A percentile compares a stretch with the other conserved stretches of the same genome.
Evolutionary conservation across 2,888 invertebrate genomes (phyloP).

Genomic region (Tethea ocularis): DNA sequence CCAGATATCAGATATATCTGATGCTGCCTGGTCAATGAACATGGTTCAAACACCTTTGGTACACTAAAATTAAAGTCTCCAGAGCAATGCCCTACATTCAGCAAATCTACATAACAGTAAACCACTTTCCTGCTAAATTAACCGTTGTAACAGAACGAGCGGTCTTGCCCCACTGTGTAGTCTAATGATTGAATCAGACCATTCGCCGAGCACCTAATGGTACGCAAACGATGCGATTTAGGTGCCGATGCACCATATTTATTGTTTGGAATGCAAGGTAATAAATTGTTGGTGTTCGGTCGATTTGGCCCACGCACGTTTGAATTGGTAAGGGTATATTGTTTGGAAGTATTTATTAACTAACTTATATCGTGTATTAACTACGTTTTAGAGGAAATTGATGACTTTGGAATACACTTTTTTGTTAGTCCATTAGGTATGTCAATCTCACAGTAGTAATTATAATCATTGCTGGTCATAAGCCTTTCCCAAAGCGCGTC

Average conservation of each 20-base stretch:
- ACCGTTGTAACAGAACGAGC: not conserved
- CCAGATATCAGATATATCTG: no score
- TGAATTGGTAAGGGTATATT: not conserved
- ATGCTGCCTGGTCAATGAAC: not conserved
- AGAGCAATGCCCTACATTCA: not conserved
- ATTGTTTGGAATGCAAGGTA: slow-evolving; percentile 7
- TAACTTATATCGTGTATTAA: no score
- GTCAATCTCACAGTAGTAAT: no score
- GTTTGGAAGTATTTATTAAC: not conserved
- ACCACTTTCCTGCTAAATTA: not conserved
- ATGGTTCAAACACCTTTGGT: not conserved
- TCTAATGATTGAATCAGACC: not conserved
- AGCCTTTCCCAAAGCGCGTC: no score
- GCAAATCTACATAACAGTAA: slow-evolving; percentile 1
- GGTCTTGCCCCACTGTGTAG: not conserved
- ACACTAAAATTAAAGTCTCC: not conserved
- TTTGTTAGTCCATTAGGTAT: no score
- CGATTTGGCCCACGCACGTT: slow-evolving; percentile 7
- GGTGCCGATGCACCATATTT: not conserved
- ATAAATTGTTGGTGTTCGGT: slow-evolving; percentile 5
- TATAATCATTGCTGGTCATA: no score
- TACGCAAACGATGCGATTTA: slow-evolving; percentile 8
- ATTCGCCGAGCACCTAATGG: slow-evolving; percentile 6
- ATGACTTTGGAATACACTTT: no score
- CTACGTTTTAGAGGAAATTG: no score